phyloP scores from a whole-genome alignment of 1,140 invertebrate species.

The Drosophila kikkawai region DNA sequence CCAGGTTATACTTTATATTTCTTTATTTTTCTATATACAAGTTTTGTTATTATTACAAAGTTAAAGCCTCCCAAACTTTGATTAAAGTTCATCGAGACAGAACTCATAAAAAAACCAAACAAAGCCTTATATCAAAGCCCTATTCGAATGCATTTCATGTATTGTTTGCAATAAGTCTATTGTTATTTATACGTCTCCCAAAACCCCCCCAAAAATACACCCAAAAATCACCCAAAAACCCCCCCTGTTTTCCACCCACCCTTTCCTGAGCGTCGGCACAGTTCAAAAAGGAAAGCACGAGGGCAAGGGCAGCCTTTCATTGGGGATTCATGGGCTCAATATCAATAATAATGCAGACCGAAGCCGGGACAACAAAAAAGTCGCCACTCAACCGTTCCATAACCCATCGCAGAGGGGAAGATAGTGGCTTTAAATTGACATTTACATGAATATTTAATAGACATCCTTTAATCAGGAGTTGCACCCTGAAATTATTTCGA shows the following conservation, averaged over 20 bases:
- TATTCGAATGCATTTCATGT: slow-evolving; percentile 74
- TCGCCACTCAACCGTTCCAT: slow-evolving; percentile 46
- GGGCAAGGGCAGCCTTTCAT: slow-evolving; percentile 22
- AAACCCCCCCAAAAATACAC: neutral
- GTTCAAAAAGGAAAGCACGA: slow-evolving; percentile 42
- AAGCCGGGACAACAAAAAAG: slow-evolving; percentile 54
- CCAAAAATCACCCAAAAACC: slow-evolving; percentile 1
- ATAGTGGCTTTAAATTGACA: slow-evolving; percentile 80
- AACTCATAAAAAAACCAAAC: slow-evolving; percentile 18
- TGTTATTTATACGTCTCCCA: slow-evolving; percentile 57
- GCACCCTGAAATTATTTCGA: slow-evolving; percentile 28
- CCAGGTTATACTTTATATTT: no score
- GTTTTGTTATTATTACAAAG: neutral
- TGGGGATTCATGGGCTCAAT: slow-evolving; percentile 57
- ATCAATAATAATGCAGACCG: slow-evolving; percentile 60
- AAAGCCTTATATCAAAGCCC: slow-evolving; percentile 57
- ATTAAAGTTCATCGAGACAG: neutral
- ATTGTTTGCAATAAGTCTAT: slow-evolving; percentile 82
- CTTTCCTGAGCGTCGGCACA: slow-evolving; percentile 40
- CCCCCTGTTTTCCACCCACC: neutral
- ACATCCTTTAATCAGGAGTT: slow-evolving; percentile 80
- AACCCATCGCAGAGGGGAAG: slow-evolving; percentile 19
- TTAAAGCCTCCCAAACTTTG: slow-evolving; percentile 10
- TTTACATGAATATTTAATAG: slow-evolving; percentile 84
- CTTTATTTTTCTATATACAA: no score